These are phyloP conservation scores for Raphicerus campestris DNA, from an alignment of 2,113 vertebrate genomes.

Conservation along the genomic window DNA sequence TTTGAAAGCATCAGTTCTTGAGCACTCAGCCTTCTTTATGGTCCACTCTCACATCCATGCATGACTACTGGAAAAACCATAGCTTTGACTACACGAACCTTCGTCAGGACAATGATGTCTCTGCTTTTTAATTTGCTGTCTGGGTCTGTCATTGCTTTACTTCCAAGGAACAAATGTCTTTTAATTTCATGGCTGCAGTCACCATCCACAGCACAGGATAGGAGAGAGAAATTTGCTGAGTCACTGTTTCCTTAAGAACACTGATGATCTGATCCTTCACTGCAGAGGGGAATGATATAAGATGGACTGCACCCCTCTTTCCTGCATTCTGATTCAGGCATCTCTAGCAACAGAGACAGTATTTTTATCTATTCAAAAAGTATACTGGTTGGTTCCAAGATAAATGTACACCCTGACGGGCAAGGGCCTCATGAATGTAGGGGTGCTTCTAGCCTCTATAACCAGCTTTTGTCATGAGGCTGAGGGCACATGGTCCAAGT, in stretches of 20 bases:
- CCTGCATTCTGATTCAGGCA: slow-evolving; percentile 13
- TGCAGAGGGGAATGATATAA: slow-evolving; percentile 21
- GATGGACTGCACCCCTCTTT: neutral
- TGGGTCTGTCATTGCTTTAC: neutral
- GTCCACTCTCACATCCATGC: neutral
- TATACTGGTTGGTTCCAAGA: slow-evolving; percentile 3
- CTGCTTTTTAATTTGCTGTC: neutral
- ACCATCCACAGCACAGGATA: neutral
- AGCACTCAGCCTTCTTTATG: neutral
- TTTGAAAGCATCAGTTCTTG: neutral
- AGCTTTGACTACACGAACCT: neutral
- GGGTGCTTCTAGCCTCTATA: neutral
- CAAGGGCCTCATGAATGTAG: neutral
- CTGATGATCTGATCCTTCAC: neutral
- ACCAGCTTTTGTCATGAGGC: neutral
- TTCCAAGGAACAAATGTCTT: neutral
- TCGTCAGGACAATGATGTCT: neutral
- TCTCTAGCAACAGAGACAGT: neutral
- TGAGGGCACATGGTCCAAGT: neutral
- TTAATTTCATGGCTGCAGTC: neutral
- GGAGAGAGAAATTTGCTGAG: neutral
- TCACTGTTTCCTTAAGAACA: neutral
- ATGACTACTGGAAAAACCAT: neutral
- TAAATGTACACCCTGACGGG: neutral
- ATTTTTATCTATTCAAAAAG: neutral